These are phyloP conservation scores for Cyanoramphus novaezelandiae DNA, from an alignment of 2,113 vertebrate species.

Conservation along the genomic window DNA sequence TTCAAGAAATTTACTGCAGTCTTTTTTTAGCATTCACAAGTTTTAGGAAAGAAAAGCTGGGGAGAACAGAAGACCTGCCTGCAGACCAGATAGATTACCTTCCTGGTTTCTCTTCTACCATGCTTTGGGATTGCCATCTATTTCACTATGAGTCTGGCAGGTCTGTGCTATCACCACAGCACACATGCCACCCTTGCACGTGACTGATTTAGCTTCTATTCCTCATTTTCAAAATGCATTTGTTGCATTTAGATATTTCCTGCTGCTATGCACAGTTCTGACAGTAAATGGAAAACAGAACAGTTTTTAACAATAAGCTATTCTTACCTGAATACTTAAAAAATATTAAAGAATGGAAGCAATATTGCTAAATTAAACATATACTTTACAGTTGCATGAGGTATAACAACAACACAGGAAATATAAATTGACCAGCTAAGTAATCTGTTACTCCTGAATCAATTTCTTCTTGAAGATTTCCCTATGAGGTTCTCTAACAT, in stretches of 20 bases:
- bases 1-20: not conserved
- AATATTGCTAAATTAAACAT: not conserved
- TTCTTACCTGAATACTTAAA: not conserved
- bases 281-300: not conserved
- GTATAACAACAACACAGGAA: not conserved
- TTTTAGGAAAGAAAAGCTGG: not conserved
- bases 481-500: not conserved
- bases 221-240: not conserved
- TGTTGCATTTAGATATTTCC: not conserved
- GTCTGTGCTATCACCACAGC: not conserved
- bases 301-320: not conserved
- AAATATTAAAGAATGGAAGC: not conserved
- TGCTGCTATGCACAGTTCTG: not conserved
- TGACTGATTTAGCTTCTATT: not conserved
- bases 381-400: not conserved
- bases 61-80: not conserved
- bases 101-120: not conserved
- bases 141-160: not conserved
- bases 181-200: not conserved
- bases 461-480: not conserved
- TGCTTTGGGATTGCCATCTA: not conserved
- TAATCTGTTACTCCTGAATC: not conserved
- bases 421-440: not conserved
- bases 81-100: not conserved
- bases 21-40: not conserved